Percentiles rank a stretch among this genome's conserved stretches.
phyloP scores from a whole-genome alignment of 1,140 invertebrate species.

The Odontomachus brunneus region DNA sequence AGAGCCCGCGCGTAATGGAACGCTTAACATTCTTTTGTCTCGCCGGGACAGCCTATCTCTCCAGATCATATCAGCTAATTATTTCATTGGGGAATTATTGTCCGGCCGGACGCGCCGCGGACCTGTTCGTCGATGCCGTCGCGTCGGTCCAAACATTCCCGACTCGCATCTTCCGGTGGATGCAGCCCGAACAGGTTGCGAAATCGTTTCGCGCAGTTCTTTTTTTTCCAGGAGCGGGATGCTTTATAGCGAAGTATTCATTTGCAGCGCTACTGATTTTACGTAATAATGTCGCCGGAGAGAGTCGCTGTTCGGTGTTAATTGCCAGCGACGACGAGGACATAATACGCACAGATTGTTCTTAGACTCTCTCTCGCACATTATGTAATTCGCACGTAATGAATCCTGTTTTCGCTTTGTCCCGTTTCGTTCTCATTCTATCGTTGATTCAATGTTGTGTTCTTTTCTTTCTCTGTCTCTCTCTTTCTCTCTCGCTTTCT shows the following conservation, averaged over 20 bases:
- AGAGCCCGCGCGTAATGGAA: constrained; percentile 63
- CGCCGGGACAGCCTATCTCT: constrained; percentile 66
- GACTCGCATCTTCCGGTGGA: neutral
- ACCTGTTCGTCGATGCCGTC: neutral
- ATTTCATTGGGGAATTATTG: constrained; percentile 70
- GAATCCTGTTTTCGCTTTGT: constrained; percentile 7
- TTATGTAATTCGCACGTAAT: constrained; percentile 53
- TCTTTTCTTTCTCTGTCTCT: neutral
- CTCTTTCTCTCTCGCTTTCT: too few species aligned
- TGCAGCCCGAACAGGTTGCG: constrained; percentile 53
- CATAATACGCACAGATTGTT: constrained; percentile 42
- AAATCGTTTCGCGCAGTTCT: constrained; percentile 52
- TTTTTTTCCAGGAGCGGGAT: constrained; percentile 30
- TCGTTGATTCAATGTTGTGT: neutral
- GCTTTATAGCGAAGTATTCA: constrained; percentile 61
- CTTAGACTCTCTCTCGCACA: constrained; percentile 2
- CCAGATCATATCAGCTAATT: constrained; percentile 76
- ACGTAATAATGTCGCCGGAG: constrained; percentile 46
- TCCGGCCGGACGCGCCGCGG: constrained; percentile 15
- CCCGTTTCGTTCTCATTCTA: constrained; percentile 27
- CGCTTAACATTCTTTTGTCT: constrained; percentile 75
- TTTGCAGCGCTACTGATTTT: constrained; percentile 54
- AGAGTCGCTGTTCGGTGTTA: constrained; percentile 27
- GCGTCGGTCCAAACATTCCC: constrained; percentile 61
- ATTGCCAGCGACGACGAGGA: constrained; percentile 33